Base-by-base conservation (phyloP, 2,797 vertebrate species). In the Lates japonicus region DNA sequence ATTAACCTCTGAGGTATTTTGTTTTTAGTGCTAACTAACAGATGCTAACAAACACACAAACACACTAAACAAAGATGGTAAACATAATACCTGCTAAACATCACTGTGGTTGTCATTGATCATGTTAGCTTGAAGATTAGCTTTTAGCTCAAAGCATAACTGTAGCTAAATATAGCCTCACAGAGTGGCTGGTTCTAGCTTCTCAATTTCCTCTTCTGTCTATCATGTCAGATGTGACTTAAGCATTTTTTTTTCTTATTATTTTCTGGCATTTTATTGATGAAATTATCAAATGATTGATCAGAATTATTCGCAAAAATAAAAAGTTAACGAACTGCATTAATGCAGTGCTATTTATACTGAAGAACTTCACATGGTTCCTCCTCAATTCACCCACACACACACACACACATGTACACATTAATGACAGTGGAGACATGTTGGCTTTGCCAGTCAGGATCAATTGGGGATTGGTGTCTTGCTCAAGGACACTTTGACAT, bases 401-500 rank as follows among this genome's bases (percentile, higher is more conserved):
- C 29, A 4, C n/a, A 33, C 20, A 37, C 41, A 41, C 12, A 48
- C 42, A 46, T 16, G 17, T 4, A 46, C 1, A 51, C 54, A 39
- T 16, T 31, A 17, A 33, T 22, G 69, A 48, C 12, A 37, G 46
- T 13, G 51, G 51, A 25, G n/a, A 22, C 12, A 2, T 13, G 4
- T 12, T 49, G 29, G 6, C 33, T 39, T 17, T n/a, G 5, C 71
- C 51, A 16, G 6, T 59, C 70, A 37, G 58, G 25, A 58, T 58
- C 48, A 69, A 20, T 13, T 17, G 4, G 19, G 20, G 39, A 64
- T 72, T 59, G 48, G 10, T 25, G 46, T 80, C 20, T 70, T 10
- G 1, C 63, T 70, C 29, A 76, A 66, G 41, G 58, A 62, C 69
- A 31, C 41, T 51, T 48, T 59, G 41, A 74, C 51, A 37, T 42